Evolutionary conservation across 37 sponge, comb jelly and placozoan species (phyloP).

Genomic region (Corticium candelabrum): DNA sequence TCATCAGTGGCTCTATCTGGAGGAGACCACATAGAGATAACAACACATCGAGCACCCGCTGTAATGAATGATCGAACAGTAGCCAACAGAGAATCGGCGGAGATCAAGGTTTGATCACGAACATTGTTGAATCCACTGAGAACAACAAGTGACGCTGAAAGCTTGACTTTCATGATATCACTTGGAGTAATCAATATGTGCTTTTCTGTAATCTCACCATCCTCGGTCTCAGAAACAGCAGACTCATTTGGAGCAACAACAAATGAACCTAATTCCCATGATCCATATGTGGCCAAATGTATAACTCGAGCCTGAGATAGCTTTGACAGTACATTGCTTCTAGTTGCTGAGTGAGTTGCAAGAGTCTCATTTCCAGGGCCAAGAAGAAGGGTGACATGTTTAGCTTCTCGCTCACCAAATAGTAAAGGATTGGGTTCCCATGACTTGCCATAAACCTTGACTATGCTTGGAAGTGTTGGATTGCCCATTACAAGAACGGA

Average conservation of each 20-base stretch:
- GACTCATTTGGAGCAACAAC: slow-evolving; percentile 9
- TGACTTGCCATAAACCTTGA: neutral
- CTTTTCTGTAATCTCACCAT: neutral
- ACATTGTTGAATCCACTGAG: neutral
- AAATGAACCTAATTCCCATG: slow-evolving; percentile 1
- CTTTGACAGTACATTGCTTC: neutral
- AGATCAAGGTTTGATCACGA: neutral
- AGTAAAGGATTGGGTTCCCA: neutral
- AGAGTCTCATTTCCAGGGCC: neutral
- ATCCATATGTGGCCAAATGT: neutral
- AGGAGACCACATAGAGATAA: neutral
- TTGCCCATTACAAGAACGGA: neutral
- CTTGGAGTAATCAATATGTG: neutral
- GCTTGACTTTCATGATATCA: neutral
- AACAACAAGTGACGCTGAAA: neutral
- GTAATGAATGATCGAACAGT: neutral
- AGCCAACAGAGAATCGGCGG: neutral
- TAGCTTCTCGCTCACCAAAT: neutral
- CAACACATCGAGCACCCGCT: slow-evolving; percentile 2
- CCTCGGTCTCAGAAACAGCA: neutral
- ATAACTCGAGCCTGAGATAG: neutral
- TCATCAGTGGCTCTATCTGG: slow-evolving; percentile 10
- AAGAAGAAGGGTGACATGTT: neutral
- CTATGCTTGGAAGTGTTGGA: neutral
- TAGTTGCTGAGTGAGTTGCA: neutral